phyloP scores from a whole-genome alignment of 1,140 invertebrate genomes.

The Caenorhabditis briggsae region DNA sequence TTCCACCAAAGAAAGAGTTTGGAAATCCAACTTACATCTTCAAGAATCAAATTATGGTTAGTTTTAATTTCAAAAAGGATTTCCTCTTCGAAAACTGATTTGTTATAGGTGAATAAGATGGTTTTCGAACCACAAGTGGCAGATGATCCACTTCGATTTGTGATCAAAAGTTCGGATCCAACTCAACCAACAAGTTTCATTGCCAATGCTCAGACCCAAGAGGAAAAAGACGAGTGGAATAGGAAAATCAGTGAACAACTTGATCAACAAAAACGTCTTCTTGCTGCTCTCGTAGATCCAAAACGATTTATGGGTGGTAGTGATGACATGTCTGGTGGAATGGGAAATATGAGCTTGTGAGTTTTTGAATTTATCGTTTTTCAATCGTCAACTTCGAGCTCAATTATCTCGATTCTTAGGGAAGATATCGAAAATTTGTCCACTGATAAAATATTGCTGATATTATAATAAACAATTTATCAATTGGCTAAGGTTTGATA shows the following conservation, averaged over 20 bases:
- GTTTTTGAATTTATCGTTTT: background rate
- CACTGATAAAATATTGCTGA: too few relatives aligned
- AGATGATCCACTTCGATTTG: constrained; percentile 76
- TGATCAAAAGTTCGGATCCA: constrained; percentile 74
- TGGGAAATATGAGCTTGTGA: constrained; percentile 59
- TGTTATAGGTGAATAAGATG: constrained; percentile 77
- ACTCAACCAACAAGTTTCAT: constrained; percentile 71
- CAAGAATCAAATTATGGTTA: constrained; percentile 95
- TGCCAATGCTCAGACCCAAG: constrained; percentile 69
- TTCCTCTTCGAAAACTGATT: constrained; percentile 2
- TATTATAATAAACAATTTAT: too few relatives aligned
- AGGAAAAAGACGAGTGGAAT: constrained; percentile 77
- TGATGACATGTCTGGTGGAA: constrained; percentile 53
- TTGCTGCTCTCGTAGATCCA: constrained; percentile 76
- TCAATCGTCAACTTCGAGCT: too few relatives aligned
- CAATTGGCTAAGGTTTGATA: too few relatives aligned
- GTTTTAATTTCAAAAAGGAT: background rate
- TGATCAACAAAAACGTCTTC: constrained; percentile 75
- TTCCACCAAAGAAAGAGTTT: constrained; percentile 87
- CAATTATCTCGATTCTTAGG: too few relatives aligned
- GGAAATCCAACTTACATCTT: constrained; percentile 94
- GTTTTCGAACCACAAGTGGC: constrained; percentile 70
- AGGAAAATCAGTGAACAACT: constrained; percentile 70
- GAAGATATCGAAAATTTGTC: too few relatives aligned
- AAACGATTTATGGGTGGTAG: constrained; percentile 67